These are phyloP conservation scores for Basileuterus tristriatus DNA, from an alignment of 2,797 vertebrate species.

Conservation along the genomic window DNA sequence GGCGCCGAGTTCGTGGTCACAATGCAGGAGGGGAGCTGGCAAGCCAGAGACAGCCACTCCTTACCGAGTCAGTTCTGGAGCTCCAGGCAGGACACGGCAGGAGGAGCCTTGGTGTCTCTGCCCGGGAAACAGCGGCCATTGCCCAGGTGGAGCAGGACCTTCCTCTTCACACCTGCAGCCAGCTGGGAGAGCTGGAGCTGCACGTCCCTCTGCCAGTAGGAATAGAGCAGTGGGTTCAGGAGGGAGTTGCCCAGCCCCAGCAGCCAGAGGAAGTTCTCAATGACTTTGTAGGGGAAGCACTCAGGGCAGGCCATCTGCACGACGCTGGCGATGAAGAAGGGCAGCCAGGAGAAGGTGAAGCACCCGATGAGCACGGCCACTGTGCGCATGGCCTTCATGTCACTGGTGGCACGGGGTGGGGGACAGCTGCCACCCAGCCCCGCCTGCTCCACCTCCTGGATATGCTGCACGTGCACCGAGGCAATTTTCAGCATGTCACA, in stretches of 20 bases:
- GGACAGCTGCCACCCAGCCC: slow-evolving; percentile 8
- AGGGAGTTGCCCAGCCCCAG: slow-evolving; percentile 88
- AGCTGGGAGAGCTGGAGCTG: slow-evolving; percentile 80
- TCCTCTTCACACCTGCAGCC: slow-evolving; percentile 66
- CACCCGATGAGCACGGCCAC: slow-evolving; percentile 86
- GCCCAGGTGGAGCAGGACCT: background rate
- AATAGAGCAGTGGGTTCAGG: slow-evolving; percentile 90
- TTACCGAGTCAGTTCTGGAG: slow-evolving; percentile 42
- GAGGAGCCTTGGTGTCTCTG: slow-evolving; percentile 3
- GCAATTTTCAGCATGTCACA: slow-evolving; percentile 91
- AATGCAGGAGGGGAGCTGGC: background rate
- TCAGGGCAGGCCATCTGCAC: slow-evolving; percentile 79
- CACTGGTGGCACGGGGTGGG: slow-evolving; percentile 55
- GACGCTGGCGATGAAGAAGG: slow-evolving; percentile 84
- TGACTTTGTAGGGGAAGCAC: slow-evolving; percentile 76
- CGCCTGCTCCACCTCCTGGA: slow-evolving; percentile 71
- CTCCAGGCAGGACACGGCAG: slow-evolving; percentile 50
- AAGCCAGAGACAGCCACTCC: background rate
- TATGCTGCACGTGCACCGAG: slow-evolving; percentile 83
- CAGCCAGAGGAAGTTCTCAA: slow-evolving; percentile 88
- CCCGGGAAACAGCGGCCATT: background rate
- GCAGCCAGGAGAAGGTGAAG: slow-evolving; percentile 88
- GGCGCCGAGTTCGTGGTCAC: fast-evolving
- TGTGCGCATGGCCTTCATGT: slow-evolving; percentile 86
- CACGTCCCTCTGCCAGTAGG: slow-evolving; percentile 88